Conservation (phyloP, 2,113 vertebrate genomes). For the Ursus arctos region DNA sequence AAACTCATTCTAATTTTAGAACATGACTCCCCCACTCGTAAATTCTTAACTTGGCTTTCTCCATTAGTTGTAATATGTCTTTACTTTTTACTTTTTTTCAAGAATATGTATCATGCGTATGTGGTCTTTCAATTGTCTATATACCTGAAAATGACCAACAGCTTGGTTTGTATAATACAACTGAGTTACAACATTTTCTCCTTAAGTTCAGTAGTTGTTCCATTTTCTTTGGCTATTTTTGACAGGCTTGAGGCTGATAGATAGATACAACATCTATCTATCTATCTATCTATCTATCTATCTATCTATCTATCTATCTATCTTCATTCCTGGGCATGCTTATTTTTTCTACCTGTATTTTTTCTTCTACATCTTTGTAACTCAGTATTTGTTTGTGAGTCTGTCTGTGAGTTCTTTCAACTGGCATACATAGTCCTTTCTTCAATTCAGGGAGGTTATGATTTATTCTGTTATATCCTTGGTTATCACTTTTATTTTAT, state of each 20-base stretch:
- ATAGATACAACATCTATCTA: not conserved
- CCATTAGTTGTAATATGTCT: not conserved
- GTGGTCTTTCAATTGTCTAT: not conserved
- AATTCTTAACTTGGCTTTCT: conserved; percentile 13
- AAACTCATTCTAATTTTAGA: not conserved
- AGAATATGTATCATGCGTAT: not conserved
- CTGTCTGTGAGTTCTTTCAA: not conserved
- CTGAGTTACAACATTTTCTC: not conserved
- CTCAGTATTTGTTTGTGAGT: not conserved
- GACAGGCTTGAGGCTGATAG: not conserved
- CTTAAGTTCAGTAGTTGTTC: not conserved
- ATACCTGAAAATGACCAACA: not conserved
- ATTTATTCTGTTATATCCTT: not conserved
- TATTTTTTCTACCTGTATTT: not conserved
- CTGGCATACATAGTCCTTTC: not conserved
- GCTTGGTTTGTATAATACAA: not conserved
- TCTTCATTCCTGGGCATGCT: not conserved
- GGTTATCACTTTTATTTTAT: conserved; percentile 12
- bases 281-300: not conserved
- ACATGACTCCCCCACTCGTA: not conserved
- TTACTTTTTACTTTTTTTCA: not conserved
- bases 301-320: not conserved
- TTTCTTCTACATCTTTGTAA: not conserved
- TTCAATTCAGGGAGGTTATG: not conserved
- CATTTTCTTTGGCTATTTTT: not conserved